Evolutionary conservation across 92 coral and sea anemone species (phyloP), one percentile per base, ranked within the genome.

Genomic region (Epizoanthus rinbou): DNA sequence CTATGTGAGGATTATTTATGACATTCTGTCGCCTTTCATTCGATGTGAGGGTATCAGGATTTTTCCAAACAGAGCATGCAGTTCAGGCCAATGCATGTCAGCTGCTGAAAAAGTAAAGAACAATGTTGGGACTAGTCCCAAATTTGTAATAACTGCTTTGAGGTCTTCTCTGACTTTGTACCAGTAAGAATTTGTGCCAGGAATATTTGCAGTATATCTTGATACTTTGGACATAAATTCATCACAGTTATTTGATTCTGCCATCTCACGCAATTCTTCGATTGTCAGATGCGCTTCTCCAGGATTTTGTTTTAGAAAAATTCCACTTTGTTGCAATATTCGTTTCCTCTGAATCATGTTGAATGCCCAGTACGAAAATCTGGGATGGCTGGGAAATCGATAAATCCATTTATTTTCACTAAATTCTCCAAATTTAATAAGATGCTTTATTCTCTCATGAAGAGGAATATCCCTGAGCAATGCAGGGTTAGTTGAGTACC

Each of bases 131-230:
- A n/a, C n/a, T 31, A 82, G 65, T 11, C 88, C 91, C n/a, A 76
- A 73, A 31, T 41, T 65, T 15, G 81, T 35, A 45, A 88, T 69
- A 1, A 84, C 56, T 17, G 89, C 72, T 57, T 80, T 85, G 4
- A 89, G 60, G 15, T 88, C 85, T 75, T 88, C 91, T 70, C 63
- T 83, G 15, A 88, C 85, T 41, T 83, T 87, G 75, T 64, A 69
- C 91, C 91, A 87, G 21, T 87, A 87, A 19, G 91, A 78, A 85
- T 54, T 66, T 25, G 84, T 83, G 59, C 91, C 85, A 87, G 91
- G 54, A 33, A 87, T 78, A n/a, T 87, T 87, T 4, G 85, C 87
- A n/a, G 84, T 84, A 83, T 86, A 79, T 69, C 89, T 79, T 22
- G 89, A 86, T 5, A 86, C 73, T 47, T 85, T 86, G 4, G 84